A percentile compares a stretch with the other conserved stretches of the same genome.
These are phyloP conservation scores for Nesogale talazaci DNA, from an alignment of 2,113 vertebrate species.

Conservation along the genomic window DNA sequence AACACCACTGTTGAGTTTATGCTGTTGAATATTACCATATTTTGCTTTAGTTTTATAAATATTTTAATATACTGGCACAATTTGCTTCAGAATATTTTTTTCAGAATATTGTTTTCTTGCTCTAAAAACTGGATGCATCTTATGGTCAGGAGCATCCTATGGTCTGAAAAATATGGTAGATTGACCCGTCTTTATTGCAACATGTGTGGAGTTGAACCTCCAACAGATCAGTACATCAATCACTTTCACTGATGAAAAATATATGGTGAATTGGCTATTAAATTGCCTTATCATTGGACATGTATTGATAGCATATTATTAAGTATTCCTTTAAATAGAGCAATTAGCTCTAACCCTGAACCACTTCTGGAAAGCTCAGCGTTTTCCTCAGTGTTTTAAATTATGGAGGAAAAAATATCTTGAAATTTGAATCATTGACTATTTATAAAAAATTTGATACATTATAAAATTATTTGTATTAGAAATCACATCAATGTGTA, in stretches of 20 bases:
- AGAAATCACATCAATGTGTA: not conserved
- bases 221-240: not conserved
- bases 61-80: no score
- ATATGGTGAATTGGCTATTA: not conserved
- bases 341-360: not conserved
- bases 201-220: not conserved
- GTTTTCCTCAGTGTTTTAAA: conserved; percentile 2
- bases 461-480: conserved; percentile 11
- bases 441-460: conserved; percentile 58
- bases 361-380: conserved; percentile 7
- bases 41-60: no score
- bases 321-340: conserved; percentile 38
- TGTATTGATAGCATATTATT: not conserved
- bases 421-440: conserved; percentile 21
- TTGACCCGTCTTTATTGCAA: not conserved
- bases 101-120: no score
- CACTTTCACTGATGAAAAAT: not conserved
- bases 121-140: no score
- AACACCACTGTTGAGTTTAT: no score
- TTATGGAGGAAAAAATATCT: conserved; percentile 19
- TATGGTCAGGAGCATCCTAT: no score
- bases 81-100: no score
- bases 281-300: conserved; percentile 8
- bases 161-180: no score
- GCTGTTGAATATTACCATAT: no score